Evolutionary conservation across 1,140 invertebrate genomes (phyloP).

Genomic region (Heliconius congener): DNA sequence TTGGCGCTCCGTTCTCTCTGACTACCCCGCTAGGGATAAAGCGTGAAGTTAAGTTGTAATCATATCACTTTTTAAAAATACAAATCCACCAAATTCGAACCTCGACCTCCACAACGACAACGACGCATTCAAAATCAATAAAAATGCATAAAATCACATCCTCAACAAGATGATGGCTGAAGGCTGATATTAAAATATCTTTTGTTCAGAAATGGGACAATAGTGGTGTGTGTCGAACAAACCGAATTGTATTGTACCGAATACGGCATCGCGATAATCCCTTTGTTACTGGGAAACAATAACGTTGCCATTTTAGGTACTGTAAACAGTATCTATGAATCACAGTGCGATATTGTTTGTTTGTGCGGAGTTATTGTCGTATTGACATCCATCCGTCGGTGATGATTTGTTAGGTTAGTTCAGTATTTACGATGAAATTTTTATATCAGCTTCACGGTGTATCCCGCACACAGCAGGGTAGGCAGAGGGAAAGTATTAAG

Average conservation of each 20-base stretch:
- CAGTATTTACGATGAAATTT: neutral
- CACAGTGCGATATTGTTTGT: conserved; percentile 22
- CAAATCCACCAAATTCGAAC: neutral
- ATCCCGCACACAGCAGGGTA: too few relatives aligned
- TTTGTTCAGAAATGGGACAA: conserved; percentile 48
- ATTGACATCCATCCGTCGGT: conserved; percentile 15
- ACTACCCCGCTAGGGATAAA: too few relatives aligned
- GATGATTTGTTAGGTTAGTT: neutral
- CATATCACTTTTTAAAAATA: too few relatives aligned
- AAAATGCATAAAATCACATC: conserved; percentile 11
- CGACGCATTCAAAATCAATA: neutral
- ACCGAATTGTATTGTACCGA: conserved; percentile 46
- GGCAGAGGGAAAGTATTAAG: too few relatives aligned
- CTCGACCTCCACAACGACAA: neutral
- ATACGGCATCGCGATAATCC: conserved; percentile 48
- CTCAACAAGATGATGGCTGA: conserved; percentile 33
- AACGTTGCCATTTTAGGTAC: conserved; percentile 36
- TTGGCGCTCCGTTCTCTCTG: too few relatives aligned
- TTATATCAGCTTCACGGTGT: neutral
- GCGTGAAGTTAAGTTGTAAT: too few relatives aligned
- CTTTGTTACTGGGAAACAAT: conserved; percentile 54
- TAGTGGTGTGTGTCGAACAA: conserved; percentile 42
- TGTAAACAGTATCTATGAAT: conserved; percentile 22
- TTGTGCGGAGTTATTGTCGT: conserved; percentile 18
- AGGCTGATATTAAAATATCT: conserved; percentile 46